Conservation (phyloP, 2,888 invertebrate species). For the Lasioglossum vierecki region DNA sequence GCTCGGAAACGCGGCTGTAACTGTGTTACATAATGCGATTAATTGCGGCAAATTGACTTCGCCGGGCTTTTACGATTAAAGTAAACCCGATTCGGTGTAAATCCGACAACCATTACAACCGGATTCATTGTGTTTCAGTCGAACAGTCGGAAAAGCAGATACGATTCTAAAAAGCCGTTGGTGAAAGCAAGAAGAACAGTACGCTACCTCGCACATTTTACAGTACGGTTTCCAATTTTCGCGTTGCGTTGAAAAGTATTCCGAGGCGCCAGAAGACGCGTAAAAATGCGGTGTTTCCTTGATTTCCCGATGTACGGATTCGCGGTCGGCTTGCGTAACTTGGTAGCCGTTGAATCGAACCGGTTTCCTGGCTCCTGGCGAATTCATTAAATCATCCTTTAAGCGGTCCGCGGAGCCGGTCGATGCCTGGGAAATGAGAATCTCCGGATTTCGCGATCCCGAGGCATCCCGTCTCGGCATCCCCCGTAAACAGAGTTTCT, state of each 20-base stretch:
- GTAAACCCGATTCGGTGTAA: conserved; percentile 9
- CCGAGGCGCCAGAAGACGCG: not conserved
- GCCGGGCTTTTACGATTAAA: conserved; percentile 1
- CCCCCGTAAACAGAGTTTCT: conserved; percentile 67
- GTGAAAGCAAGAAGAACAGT: not conserved
- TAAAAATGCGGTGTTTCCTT: not conserved
- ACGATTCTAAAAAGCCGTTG: not conserved
- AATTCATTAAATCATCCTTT: conserved; percentile 66
- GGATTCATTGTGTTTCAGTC: not conserved
- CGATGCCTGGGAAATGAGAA: conserved; percentile 66
- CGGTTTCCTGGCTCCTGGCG: not conserved
- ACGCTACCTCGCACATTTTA: not conserved
- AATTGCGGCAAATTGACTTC: not conserved
- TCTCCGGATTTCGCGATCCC: conserved; percentile 59
- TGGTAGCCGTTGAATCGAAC: conserved; percentile 16
- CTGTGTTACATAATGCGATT: not conserved
- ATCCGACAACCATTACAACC: conserved; percentile 16
- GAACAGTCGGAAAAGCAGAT: not conserved
- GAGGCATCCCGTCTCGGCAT: conserved; percentile 37
- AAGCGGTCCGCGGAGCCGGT: conserved; percentile 39
- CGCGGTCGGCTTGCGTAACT: not conserved
- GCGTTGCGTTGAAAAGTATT: not conserved
- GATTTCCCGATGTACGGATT: not conserved
- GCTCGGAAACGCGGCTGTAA: not conserved
- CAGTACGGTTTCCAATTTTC: not conserved